phyloP scores from a whole-genome alignment of 1,140 invertebrate species.

The Lysiphlebus fabarum region DNA sequence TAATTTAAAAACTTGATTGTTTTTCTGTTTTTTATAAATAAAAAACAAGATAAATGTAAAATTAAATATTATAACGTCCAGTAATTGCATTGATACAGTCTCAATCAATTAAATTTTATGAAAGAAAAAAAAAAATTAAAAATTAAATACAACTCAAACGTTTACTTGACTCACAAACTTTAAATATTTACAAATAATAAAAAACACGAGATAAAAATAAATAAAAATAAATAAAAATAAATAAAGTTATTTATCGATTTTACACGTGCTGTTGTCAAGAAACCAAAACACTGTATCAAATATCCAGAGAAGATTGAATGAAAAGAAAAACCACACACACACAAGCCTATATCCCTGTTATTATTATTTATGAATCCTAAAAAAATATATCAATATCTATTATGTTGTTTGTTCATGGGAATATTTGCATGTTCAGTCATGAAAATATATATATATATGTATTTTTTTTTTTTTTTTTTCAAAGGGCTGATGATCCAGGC shows the following conservation, averaged over 20 bases:
- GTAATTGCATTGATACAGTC: too few relatives aligned
- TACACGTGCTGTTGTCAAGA: constrained; percentile 4
- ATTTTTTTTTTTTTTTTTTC: too few relatives aligned
- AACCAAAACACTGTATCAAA: constrained; percentile 16
- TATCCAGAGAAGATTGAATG: constrained; percentile 1
- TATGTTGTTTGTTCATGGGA: constrained; percentile 8
- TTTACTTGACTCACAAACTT: neutral
- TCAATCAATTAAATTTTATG: too few relatives aligned
- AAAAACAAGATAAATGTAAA: too few relatives aligned
- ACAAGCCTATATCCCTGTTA: constrained; percentile 27
- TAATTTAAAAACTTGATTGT: too few relatives aligned
- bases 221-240: constrained; percentile 10
- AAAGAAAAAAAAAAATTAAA: too few relatives aligned
- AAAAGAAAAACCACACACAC: constrained; percentile 20
- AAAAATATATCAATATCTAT: constrained; percentile 20
- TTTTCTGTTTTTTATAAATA: too few relatives aligned
- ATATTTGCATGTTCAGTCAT: neutral
- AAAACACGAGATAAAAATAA: too few relatives aligned
- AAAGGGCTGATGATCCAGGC: neutral
- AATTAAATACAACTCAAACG: too few relatives aligned
- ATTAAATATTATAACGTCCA: too few relatives aligned
- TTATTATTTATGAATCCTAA: neutral
- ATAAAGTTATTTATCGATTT: constrained; percentile 17
- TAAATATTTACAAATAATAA: too few relatives aligned
- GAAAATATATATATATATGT: too few relatives aligned